Percentiles rank a stretch among this genome's conserved stretches.
These are phyloP conservation scores for Germaria angustata DNA, from an alignment of 2,888 invertebrate species.

Conservation along the genomic window DNA sequence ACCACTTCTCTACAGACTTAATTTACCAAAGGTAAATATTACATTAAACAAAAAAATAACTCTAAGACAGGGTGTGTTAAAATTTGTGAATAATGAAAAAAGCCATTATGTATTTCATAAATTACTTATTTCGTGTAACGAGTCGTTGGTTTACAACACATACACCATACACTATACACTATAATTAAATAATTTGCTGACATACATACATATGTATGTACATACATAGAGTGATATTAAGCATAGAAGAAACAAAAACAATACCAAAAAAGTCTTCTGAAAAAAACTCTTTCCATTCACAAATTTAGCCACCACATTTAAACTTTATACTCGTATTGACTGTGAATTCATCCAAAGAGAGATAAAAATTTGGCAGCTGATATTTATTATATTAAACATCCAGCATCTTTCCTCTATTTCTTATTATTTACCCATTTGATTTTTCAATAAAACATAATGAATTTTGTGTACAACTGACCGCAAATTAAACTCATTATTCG, in stretches of 20 bases:
- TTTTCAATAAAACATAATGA: too few species aligned
- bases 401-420: neutral
- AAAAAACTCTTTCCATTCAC: slow-evolving; percentile 43
- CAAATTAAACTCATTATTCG: slow-evolving; percentile 1
- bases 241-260: neutral
- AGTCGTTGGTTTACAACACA: neutral
- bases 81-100: too few species aligned
- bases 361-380: neutral
- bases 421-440: neutral
- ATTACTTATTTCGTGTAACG: neutral
- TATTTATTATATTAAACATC: neutral
- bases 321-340: too few species aligned
- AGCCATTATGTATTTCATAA: too few species aligned
- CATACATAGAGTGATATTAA: neutral
- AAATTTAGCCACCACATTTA: neutral
- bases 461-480: slow-evolving; percentile 10
- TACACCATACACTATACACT: neutral
- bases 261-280: neutral
- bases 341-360: too few species aligned
- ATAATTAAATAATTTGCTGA: neutral
- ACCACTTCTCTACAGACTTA: too few species aligned
- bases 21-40: too few species aligned
- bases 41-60: too few species aligned
- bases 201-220: neutral
- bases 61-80: too few species aligned